Evolutionary conservation across 2,888 invertebrate species (phyloP).

Genomic region (Geotrupes spiniger): DNA sequence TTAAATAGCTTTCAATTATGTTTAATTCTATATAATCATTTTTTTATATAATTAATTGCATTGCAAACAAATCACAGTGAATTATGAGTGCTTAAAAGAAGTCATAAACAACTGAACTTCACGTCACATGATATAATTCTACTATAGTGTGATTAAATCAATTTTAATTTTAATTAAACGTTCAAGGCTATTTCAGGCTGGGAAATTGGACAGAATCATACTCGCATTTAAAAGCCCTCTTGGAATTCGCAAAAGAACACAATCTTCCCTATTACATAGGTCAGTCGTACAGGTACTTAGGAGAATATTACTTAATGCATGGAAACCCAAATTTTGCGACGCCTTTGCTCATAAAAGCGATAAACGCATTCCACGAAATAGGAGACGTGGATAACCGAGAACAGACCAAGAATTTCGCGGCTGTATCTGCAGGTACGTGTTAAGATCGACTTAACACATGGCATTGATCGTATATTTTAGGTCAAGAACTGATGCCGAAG

Average conservation of each 20-base stretch:
- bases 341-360: constrained; percentile 37
- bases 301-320: constrained; percentile 43
- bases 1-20: no score
- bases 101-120: no score
- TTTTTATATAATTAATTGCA: no score
- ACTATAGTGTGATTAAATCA: no score
- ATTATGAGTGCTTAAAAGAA: no score
- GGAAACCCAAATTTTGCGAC: constrained; percentile 38
- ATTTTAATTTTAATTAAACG: no score
- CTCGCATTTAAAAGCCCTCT: constrained; percentile 34
- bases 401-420: constrained; percentile 40
- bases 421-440: constrained; percentile 38
- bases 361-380: constrained; percentile 37
- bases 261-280: constrained; percentile 39
- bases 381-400: constrained; percentile 34
- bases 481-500: constrained; percentile 38
- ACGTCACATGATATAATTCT: no score
- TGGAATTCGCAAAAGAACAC: constrained; percentile 33
- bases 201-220: constrained; percentile 35
- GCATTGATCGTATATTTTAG: constrained; percentile 22
- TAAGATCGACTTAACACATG: not conserved
- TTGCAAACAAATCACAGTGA: no score
- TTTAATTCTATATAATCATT: no score
- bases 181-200: constrained; percentile 29
- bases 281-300: constrained; percentile 42